Percentiles rank a stretch among this genome's conserved stretches.
Conservation (phyloP, 2,113 vertebrate species). For the Myodes glareolus region DNA sequence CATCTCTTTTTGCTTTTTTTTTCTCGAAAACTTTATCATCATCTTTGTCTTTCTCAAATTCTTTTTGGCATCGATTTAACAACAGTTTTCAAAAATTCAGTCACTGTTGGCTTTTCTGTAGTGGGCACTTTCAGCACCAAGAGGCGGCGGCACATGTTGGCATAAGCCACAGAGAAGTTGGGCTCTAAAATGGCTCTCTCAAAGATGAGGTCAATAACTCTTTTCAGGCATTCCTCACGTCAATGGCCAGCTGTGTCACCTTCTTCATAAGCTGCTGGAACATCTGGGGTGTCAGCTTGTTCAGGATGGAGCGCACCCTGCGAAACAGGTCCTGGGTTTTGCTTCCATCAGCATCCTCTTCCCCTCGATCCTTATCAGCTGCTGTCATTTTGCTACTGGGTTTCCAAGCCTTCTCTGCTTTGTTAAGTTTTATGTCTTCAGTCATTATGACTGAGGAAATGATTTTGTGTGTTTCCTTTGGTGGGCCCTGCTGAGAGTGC, state of each 20-base stretch:
- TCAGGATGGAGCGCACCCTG: constrained; percentile 95
- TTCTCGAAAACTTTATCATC: constrained; percentile 97
- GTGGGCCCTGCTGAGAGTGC: constrained; percentile 92
- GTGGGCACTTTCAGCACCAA: constrained; percentile 97
- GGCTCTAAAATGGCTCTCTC: constrained; percentile 99
- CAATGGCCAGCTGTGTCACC: constrained; percentile 95
- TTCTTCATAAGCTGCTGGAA: constrained; percentile 99
- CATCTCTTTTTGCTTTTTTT: constrained; percentile 96
- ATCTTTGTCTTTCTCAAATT: constrained; percentile 99
- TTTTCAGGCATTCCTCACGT: constrained; percentile 97
- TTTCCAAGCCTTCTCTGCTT: constrained; percentile 98
- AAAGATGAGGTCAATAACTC: constrained; percentile 98
- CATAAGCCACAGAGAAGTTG: constrained; percentile 99
- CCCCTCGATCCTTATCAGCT: constrained; percentile 82
- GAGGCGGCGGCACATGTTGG: constrained; percentile 99
- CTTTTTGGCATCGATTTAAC: constrained; percentile 98
- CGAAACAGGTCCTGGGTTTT: constrained; percentile 95
- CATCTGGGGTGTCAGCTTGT: constrained; percentile 99
- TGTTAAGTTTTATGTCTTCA: constrained; percentile 96
- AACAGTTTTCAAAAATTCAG: constrained; percentile 98
- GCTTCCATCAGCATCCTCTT: constrained; percentile 88
- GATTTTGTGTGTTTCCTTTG: constrained; percentile 96
- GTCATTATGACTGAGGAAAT: constrained; percentile 92
- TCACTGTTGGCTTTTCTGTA: constrained; percentile 92
- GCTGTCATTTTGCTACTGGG: constrained; percentile 89